These are phyloP conservation scores for Glyphotaelius pellucidus DNA, from an alignment of 2,888 invertebrate genomes.

Conservation along the genomic window DNA sequence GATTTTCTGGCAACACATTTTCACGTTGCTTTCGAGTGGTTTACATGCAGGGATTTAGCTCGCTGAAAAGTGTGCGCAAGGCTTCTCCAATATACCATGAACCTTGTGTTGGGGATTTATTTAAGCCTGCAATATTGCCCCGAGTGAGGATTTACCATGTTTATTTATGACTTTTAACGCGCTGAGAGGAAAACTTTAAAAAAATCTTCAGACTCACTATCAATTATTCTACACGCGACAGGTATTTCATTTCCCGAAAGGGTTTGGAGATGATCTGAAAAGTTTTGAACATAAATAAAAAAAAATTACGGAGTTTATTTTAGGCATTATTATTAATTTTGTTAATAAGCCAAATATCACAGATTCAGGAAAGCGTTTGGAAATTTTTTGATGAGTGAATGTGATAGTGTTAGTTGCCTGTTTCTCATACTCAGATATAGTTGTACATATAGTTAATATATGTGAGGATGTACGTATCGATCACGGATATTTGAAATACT, in stretches of 20 bases:
- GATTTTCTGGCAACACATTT: background rate
- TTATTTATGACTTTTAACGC: background rate
- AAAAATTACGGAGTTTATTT: no score
- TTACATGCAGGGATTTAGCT: background rate
- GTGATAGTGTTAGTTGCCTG: no score
- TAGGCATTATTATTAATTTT: no score
- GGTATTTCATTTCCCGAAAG: background rate
- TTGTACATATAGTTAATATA: no score
- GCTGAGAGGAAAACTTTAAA: background rate
- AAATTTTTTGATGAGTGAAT: no score
- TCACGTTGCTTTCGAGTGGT: background rate
- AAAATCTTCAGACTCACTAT: constrained; percentile 45
- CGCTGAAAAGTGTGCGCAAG: background rate
- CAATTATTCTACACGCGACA: background rate
- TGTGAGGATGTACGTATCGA: no score
- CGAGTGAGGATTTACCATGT: background rate
- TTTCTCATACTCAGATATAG: no score
- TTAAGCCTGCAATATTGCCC: background rate
- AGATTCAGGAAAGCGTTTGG: no score
- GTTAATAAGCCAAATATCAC: no score
- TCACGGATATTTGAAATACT: no score
- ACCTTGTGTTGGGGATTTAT: background rate
- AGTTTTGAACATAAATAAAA: background rate
- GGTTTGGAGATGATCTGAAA: background rate
- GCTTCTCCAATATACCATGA: background rate